phyloP scores from a whole-genome alignment of 2,888 invertebrate genomes.

The Esperia sulphurella region DNA sequence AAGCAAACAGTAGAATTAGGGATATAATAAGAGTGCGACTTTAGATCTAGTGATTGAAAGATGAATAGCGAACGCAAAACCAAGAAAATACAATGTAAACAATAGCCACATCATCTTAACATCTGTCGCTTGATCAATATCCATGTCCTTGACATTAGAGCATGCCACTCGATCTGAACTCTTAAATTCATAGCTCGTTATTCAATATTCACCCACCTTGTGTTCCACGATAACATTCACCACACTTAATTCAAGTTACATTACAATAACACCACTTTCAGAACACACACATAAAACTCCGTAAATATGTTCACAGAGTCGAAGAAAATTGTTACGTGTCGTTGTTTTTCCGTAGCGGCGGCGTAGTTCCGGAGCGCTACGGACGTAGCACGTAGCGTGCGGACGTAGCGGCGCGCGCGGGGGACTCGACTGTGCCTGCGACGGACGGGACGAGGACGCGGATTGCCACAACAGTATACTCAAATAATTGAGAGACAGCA shows the following conservation, averaged over 20 bases:
- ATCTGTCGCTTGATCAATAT: constrained; percentile 62
- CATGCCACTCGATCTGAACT: constrained; percentile 31
- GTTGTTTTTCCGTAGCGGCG: constrained; percentile 39
- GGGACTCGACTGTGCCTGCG: constrained; percentile 57
- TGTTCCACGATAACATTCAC: constrained; percentile 3
- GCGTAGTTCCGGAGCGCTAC: constrained; percentile 47
- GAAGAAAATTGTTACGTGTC: constrained; percentile 36
- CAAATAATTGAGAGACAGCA: constrained; percentile 25
- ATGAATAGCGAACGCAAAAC: too few species aligned
- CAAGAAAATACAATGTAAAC: constrained; percentile 6
- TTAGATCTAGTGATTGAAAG: too few species aligned
- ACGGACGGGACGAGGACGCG: constrained; percentile 48
- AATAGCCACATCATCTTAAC: constrained; percentile 12
- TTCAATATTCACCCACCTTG: constrained; percentile 60
- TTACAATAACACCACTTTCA: not conserved
- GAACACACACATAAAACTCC: constrained; percentile 1
- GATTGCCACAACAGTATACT: constrained; percentile 51
- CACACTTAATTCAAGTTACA: not conserved
- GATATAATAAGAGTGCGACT: too few species aligned
- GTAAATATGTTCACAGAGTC: constrained; percentile 35
- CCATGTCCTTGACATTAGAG: constrained; percentile 71
- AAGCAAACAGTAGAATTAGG: too few species aligned
- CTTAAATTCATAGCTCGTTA: constrained; percentile 45
- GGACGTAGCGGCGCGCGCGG: constrained; percentile 62
- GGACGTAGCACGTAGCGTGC: constrained; percentile 57